A percentile compares a stretch with the other conserved stretches of the same genome.
These are phyloP conservation scores for Operophtera brumata DNA, from an alignment of 2,888 invertebrate species.

Conservation along the genomic window DNA sequence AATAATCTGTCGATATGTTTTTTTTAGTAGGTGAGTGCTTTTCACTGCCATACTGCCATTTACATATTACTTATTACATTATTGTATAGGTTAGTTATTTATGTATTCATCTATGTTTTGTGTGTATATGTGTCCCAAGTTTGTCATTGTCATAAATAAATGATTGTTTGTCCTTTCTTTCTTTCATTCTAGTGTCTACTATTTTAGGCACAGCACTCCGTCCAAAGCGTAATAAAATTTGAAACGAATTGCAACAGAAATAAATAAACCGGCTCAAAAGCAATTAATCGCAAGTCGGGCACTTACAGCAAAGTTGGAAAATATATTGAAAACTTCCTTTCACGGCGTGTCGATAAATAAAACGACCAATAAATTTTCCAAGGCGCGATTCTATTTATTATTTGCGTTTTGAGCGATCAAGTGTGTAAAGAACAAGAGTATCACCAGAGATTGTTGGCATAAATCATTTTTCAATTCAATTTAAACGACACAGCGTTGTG, in stretches of 20 bases:
- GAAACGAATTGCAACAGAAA: conserved; percentile 33
- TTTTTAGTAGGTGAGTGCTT: no score
- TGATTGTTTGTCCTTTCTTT: no score
- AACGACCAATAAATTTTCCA: conserved; percentile 52
- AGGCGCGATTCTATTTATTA: conserved; percentile 57
- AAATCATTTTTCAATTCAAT: conserved; percentile 79
- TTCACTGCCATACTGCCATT: no score
- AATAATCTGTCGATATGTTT: no score
- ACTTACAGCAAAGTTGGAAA: conserved; percentile 38
- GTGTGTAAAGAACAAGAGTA: conserved; percentile 64
- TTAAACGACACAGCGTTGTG: conserved; percentile 70
- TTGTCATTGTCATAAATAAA: no score
- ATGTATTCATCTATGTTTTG: no score
- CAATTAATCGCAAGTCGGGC: conserved; percentile 39
- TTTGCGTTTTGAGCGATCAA: conserved; percentile 64
- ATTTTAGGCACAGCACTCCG: neutral
- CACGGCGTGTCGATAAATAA: conserved; percentile 45
- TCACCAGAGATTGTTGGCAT: conserved; percentile 69
- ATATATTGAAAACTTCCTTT: conserved; percentile 45
- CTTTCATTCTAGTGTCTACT: no score
- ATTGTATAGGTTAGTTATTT: no score
- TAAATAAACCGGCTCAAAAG: conserved; percentile 35
- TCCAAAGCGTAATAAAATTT: conserved; percentile 16
- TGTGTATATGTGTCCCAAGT: no score
- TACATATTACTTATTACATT: no score